Conservation (phyloP, 2,113 vertebrate genomes). For the Synodontis membranacea region DNA sequence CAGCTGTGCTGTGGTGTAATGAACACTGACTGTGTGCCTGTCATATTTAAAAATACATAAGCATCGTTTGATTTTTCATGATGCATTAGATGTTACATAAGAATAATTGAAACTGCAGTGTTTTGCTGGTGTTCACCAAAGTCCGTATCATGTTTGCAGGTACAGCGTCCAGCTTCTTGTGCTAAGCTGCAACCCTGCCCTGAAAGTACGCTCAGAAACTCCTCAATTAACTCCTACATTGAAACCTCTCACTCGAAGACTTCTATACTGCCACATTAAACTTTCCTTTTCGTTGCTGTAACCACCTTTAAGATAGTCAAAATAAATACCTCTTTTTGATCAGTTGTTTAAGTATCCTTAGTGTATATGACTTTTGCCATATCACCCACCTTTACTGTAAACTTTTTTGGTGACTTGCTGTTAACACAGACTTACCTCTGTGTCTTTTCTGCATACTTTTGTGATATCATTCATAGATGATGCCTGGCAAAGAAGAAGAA, state of each 20-base stretch:
- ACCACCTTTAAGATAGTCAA: not conserved
- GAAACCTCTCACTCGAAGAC: not conserved
- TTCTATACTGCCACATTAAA: not conserved
- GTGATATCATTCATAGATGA: slow-evolving; percentile 92
- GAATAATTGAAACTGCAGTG: not conserved
- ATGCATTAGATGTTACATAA: not conserved
- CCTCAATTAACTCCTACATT: not conserved
- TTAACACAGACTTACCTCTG: slow-evolving; percentile 79
- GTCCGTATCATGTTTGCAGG: not conserved
- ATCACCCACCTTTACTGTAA: not conserved
- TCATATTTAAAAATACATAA: not conserved
- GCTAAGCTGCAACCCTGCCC: not conserved
- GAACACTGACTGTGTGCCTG: not conserved
- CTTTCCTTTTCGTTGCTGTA: not conserved
- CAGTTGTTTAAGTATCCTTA: not conserved
- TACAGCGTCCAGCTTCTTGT: not conserved
- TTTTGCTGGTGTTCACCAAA: not conserved
- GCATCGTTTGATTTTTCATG: not conserved
- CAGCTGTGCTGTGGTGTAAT: not conserved
- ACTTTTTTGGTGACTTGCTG: slow-evolving; percentile 14
- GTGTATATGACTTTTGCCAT: not conserved
- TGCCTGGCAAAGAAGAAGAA: slow-evolving; percentile 73
- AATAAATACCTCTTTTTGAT: not conserved
- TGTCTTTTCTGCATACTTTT: slow-evolving; percentile 93
- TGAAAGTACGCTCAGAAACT: not conserved